phyloP scores from a whole-genome alignment of 2,888 invertebrate species.

The Ariolimax columbianus region DNA sequence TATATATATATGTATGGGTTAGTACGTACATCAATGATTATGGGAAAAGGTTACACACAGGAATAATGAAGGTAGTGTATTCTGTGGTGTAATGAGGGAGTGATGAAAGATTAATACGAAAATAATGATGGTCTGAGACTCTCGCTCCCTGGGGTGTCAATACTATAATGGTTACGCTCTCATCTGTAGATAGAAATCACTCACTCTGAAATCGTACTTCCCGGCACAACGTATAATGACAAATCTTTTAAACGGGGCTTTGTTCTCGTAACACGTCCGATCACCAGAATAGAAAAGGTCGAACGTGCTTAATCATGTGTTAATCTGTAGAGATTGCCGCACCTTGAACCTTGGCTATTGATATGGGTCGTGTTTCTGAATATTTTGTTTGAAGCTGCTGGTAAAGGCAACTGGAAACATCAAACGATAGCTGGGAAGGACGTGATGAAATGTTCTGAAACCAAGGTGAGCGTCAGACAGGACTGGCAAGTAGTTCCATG shows the following conservation, averaged over 20 bases:
- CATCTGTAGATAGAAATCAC: background rate
- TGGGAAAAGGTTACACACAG: too few species aligned
- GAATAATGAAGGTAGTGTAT: too few species aligned
- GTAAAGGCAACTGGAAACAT: too few species aligned
- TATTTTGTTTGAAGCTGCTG: too few species aligned
- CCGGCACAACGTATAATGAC: background rate
- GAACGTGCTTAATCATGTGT: background rate
- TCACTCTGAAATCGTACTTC: background rate
- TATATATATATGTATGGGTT: too few species aligned
- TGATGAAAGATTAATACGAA: background rate
- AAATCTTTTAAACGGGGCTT: background rate
- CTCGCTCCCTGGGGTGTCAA: background rate
- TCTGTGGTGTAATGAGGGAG: background rate
- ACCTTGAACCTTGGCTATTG: background rate
- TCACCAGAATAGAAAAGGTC: background rate
- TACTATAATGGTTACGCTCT: too few species aligned
- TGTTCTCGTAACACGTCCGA: background rate
- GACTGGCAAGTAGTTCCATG: too few species aligned
- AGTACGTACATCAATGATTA: too few species aligned
- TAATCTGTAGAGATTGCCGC: background rate
- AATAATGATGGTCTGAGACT: background rate
- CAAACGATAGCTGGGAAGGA: too few species aligned
- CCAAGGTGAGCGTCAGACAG: too few species aligned
- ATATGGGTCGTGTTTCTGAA: too few species aligned
- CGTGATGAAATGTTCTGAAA: too few species aligned